Percentiles rank a stretch among this genome's conserved stretches.
Evolutionary conservation across 2,888 invertebrate genomes (phyloP).

Genomic region (Syrphus vitripennis): DNA sequence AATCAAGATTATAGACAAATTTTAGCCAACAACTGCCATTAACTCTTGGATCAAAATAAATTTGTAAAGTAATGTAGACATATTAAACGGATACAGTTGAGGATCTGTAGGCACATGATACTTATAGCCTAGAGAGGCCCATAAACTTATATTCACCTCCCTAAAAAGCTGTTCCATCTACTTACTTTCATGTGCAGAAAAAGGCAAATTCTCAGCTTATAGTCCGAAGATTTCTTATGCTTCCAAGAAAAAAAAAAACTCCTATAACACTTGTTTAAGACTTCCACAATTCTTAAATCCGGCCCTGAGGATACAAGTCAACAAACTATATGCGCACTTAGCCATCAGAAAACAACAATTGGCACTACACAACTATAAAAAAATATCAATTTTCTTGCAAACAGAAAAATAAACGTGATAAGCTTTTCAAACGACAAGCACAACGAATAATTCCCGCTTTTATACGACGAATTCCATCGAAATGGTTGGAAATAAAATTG

Average conservation of each 20-base stretch:
- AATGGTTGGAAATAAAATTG: background rate
- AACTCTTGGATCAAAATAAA: background rate
- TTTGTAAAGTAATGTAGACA: background rate
- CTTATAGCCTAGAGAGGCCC: too few relatives aligned
- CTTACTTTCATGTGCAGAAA: too few relatives aligned
- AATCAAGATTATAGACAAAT: background rate
- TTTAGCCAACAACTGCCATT: background rate
- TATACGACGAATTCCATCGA: slow-evolving; percentile 20
- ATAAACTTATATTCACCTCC: too few relatives aligned
- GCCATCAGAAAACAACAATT: slow-evolving; percentile 5
- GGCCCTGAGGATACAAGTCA: background rate
- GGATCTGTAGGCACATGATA: too few relatives aligned
- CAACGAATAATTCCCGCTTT: slow-evolving; percentile 13
- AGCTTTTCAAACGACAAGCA: slow-evolving; percentile 11
- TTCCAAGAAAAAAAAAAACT: too few relatives aligned
- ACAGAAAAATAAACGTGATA: slow-evolving; percentile 37
- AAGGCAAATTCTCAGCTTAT: too few relatives aligned
- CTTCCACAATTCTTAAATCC: background rate
- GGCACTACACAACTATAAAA: slow-evolving; percentile 15
- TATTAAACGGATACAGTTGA: background rate
- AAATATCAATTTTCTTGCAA: slow-evolving; percentile 18
- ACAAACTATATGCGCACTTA: slow-evolving; percentile 13
- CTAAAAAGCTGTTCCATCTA: too few relatives aligned
- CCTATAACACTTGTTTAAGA: too few relatives aligned
- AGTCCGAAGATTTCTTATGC: too few relatives aligned